Percentiles rank a stretch among this genome's conserved stretches.
Evolutionary conservation across 2,113 vertebrate species (phyloP).

Genomic region (Coreoperca whiteheadi): DNA sequence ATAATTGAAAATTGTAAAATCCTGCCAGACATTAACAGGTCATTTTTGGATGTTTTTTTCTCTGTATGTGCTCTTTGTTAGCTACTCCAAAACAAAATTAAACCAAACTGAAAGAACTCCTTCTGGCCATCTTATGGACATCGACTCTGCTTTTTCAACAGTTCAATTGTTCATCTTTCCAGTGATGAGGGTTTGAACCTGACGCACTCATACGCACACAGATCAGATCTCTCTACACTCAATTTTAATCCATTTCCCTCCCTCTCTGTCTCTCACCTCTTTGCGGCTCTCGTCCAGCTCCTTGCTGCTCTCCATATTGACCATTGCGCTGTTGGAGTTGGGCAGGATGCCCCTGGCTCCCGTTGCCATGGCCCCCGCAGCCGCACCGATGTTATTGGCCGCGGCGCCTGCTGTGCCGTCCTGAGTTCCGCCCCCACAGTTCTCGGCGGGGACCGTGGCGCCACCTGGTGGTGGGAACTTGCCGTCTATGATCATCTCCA

Average conservation of each 20-base stretch:
- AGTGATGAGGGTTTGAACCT: too few species aligned
- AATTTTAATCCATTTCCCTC: too few species aligned
- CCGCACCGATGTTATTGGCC: slow-evolving; percentile 40
- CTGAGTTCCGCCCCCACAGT: slow-evolving; percentile 63
- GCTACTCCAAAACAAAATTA: too few species aligned
- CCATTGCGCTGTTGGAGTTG: slow-evolving; percentile 79
- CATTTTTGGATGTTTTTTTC: too few species aligned
- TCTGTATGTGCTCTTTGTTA: too few species aligned
- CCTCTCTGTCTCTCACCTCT: slow-evolving; percentile 80
- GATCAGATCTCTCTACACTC: not conserved
- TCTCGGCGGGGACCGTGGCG: slow-evolving; percentile 72
- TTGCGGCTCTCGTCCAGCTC: slow-evolving; percentile 94
- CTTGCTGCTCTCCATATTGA: slow-evolving; percentile 86
- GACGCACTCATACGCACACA: too few species aligned
- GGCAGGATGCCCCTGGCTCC: slow-evolving; percentile 58
- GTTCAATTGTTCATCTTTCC: too few species aligned
- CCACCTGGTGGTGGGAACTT: slow-evolving; percentile 81
- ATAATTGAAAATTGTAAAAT: too few species aligned
- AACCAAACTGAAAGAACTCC: too few species aligned
- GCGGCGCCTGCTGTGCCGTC: slow-evolving; percentile 34
- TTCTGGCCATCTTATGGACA: too few species aligned
- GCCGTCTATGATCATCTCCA: slow-evolving; percentile 87
- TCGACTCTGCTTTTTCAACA: too few species aligned
- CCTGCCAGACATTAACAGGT: too few species aligned
- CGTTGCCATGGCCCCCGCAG: slow-evolving; percentile 27